phyloP scores from a whole-genome alignment of 1,140 invertebrate species.

The Drosophila lowei region DNA sequence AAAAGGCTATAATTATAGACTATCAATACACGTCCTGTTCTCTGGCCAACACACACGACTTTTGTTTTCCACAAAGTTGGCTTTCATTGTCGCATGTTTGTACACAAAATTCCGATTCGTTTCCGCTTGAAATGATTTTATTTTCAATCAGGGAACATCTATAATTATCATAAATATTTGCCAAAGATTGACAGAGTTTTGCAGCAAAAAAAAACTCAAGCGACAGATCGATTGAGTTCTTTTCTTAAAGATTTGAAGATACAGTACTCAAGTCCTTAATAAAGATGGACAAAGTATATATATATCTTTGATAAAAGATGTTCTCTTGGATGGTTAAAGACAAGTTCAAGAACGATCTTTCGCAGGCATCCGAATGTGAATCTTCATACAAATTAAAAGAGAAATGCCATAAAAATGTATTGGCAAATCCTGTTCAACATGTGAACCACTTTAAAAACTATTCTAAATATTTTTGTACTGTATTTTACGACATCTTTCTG shows the following conservation, averaged over 20 bases:
- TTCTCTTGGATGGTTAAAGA: no score
- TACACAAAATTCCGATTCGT: conserved; percentile 60
- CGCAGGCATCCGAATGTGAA: no score
- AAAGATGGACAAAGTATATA: no score
- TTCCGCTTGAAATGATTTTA: conserved; percentile 58
- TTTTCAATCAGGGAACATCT: conserved; percentile 44
- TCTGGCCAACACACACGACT: conserved; percentile 38
- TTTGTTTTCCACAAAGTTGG: conserved; percentile 77
- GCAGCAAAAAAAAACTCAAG: conserved; percentile 15
- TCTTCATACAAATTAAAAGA: no score
- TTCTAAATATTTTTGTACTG: neutral
- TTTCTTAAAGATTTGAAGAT: no score
- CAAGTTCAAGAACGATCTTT: no score
- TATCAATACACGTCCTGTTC: conserved; percentile 2
- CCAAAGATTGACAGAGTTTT: conserved; percentile 36
- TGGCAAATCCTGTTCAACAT: neutral
- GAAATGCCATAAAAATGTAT: neutral
- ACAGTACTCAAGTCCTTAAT: no score
- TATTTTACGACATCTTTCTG: conserved; percentile 9
- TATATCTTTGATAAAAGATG: no score
- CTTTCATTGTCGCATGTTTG: conserved; percentile 78
- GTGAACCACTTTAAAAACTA: neutral
- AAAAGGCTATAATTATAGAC: conserved; percentile 48
- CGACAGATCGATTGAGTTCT: neutral
- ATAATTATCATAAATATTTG: conserved; percentile 78